A percentile compares a stretch with the other conserved stretches of the same genome.
phyloP scores from a whole-genome alignment of 2,113 vertebrate species.

The Balaenoptera acutorostrata region DNA sequence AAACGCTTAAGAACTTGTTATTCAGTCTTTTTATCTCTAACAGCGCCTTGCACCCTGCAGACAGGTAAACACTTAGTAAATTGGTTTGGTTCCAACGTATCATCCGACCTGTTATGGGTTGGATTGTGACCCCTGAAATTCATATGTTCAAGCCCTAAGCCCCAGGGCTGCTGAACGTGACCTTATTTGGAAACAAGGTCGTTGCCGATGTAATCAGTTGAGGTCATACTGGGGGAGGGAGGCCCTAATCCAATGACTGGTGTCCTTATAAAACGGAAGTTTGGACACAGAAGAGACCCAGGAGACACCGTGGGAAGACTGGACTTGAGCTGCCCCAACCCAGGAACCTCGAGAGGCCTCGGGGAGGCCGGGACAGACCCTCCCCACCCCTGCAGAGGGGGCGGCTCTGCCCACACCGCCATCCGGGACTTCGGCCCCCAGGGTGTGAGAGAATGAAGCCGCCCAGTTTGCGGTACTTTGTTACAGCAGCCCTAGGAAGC shows the following conservation, averaged over 20 bases:
- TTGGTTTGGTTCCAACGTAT: neutral
- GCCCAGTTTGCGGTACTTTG: neutral
- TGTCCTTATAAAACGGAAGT: neutral
- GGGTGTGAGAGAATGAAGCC: neutral
- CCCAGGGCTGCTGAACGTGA: neutral
- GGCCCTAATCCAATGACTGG: neutral
- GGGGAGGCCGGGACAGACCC: neutral
- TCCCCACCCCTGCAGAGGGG: neutral
- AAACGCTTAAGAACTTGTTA: neutral
- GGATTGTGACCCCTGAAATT: neutral
- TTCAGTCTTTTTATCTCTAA: neutral
- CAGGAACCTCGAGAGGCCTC: neutral
- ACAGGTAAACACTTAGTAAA: neutral
- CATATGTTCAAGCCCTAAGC: fast-evolving
- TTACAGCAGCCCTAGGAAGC: neutral
- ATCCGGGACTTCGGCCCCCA: neutral
- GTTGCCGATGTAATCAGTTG: neutral
- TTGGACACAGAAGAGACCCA: neutral
- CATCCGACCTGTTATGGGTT: neutral
- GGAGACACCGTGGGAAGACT: fast-evolving
- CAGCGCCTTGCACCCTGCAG: neutral
- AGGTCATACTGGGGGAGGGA: neutral
- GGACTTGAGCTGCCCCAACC: neutral
- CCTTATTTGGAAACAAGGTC: neutral
- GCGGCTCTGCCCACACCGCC: fast-evolving